Base-by-base conservation (phyloP, 2,888 invertebrate genomes). In the Sceliomorpha sp. region DNA sequence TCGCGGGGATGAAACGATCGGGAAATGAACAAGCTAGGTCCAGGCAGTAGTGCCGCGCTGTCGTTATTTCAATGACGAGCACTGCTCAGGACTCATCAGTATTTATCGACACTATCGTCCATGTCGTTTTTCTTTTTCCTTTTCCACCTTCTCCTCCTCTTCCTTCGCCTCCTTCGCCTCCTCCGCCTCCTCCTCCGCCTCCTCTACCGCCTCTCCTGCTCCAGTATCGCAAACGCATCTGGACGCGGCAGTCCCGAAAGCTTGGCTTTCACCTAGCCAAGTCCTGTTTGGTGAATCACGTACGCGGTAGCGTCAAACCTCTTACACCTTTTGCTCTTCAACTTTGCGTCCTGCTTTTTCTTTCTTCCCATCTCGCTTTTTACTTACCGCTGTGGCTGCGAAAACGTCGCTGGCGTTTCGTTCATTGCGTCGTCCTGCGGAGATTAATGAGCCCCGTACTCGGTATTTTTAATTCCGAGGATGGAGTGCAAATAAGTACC, bases 401-500 rank as follows among this genome's bases (percentile, higher is more conserved):
- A 2, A 2, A 20, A 5, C 20, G 5, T 67, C 47, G 24, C 45
- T 36, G 14, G 37, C 37, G 36, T 36, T 29, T 55, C 47, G 44
- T 53, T 62, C 58, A n/a, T n/a, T n/a, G n/a, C n/a, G 32, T 24
- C 32, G 31, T 60, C 8, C n/a, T 5, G 42, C 37, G 26, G 80
- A 86, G 86, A 87, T 87, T 87, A 86, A 87, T 85, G 84, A 83
- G 78, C 70, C 51, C 76, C 75, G 78, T 78, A 81, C 82, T 84
- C 78, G 78, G 79, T 77, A 82, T 81, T 87, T 86, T 87, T 86
- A 85, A 87, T 86, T 86, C 82, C 78, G 72, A 75, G 80, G 81
- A 80, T 74, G 75, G 79, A 81, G 84, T 82, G 84, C 86, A 83
- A 86, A 85, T 87, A 86, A 87, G 81, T 81, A 83, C 83, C 79